Evolutionary conservation across 2,113 vertebrate species (phyloP).

Genomic region (Oenanthe melanoleuca): DNA sequence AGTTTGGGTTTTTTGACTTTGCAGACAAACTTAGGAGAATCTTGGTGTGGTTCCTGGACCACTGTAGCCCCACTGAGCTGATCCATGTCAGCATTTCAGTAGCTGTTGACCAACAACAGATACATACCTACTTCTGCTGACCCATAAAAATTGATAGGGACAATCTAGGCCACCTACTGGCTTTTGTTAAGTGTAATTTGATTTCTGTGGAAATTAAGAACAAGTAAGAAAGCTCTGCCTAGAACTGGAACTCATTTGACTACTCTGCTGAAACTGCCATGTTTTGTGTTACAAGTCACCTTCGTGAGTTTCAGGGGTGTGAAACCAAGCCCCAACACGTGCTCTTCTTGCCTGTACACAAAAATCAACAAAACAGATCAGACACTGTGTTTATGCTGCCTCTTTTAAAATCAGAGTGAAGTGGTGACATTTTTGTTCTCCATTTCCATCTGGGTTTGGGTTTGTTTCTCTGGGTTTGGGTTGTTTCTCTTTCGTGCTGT

Average conservation of each 20-base stretch:
- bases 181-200: not conserved
- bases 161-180: not conserved
- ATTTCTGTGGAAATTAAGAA: not conserved
- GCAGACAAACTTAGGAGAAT: not conserved
- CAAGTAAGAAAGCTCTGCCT: not conserved
- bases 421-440: not conserved
- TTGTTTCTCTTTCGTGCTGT: not conserved
- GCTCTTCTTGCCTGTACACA: not conserved
- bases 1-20: not conserved
- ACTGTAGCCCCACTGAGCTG: fast-evolving
- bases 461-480: not conserved
- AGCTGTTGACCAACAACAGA: not conserved
- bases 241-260: not conserved
- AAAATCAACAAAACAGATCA: not conserved
- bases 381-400: not conserved
- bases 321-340: not conserved
- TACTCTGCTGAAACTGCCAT: not conserved
- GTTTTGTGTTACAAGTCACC: not conserved
- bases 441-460: not conserved
- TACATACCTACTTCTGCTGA: not conserved
- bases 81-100: not conserved
- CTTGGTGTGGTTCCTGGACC: not conserved
- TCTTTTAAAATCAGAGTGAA: not conserved
- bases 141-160: not conserved
- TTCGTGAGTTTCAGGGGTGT: not conserved